Evolutionary conservation across 2,113 vertebrate genomes (phyloP).

Genomic region (Limnothrissa miodon): DNA sequence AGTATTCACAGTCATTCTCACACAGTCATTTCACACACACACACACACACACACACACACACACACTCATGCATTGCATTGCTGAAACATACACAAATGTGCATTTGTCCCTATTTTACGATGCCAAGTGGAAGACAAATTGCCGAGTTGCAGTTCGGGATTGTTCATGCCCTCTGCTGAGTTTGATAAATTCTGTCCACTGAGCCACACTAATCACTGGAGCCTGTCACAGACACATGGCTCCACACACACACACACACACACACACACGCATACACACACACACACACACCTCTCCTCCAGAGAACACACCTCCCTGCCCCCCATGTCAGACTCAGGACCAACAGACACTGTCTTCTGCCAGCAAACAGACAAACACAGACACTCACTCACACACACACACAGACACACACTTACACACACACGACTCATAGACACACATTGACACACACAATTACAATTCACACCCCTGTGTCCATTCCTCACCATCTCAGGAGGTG

Average conservation of each 20-base stretch:
- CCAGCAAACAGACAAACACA: constrained; percentile 19
- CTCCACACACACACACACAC: constrained; percentile 16
- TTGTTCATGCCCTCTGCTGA: constrained; percentile 63
- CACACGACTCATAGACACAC: constrained; percentile 30
- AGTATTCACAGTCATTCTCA: not conserved
- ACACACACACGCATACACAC: constrained; percentile 33
- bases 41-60: not conserved
- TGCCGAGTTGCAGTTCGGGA: constrained; percentile 61
- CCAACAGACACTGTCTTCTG: constrained; percentile 39
- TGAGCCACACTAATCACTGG: constrained; percentile 66
- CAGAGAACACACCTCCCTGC: constrained; percentile 43
- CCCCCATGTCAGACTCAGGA: constrained; percentile 51
- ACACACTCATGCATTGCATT: constrained; percentile 21
- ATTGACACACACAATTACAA: not conserved
- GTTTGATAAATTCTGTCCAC: constrained; percentile 64
- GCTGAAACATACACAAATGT: constrained; percentile 28
- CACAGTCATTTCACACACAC: not conserved
- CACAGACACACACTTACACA: not conserved
- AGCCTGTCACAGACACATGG: constrained; percentile 47
- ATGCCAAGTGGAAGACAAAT: constrained; percentile 57
- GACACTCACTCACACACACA: not conserved
- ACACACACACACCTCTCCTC: constrained; percentile 46
- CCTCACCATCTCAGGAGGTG: not conserved
- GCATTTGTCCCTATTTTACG: constrained; percentile 50
- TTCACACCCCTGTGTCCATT: not conserved